Base-by-base conservation (phyloP, 2,888 invertebrate genomes). In the Anarsia innoxiella region DNA sequence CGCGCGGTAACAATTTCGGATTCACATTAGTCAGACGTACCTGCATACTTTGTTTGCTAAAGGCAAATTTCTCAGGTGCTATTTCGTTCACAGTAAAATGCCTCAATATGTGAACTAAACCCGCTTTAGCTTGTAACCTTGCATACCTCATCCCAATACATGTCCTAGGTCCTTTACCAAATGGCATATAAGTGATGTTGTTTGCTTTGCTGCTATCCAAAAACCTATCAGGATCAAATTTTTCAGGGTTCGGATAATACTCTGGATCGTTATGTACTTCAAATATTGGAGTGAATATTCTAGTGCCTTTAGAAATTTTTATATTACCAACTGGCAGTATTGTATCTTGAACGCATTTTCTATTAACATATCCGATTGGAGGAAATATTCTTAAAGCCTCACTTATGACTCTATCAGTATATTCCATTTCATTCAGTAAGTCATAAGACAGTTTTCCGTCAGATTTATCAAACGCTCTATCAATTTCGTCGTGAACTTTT, bases 131-230 rank as follows among this genome's bases (percentile, higher is more conserved):
- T n/a, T n/a, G n/a, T n/a, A n/a, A n/a, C n/a, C n/a, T n/a, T n/a
- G n/a, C n/a, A n/a, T n/a, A n/a, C n/a, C n/a, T n/a, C 71, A 69
- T 56, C 86, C 86, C 86, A 31, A 86, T 66, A 48, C 86, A 87
- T 46, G 71, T 70, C 16, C 86, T 63, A 29, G 82, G 80, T 27
- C 86, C 86, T 51, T 78, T 84, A 9, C 86, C 86, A 56, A 86
- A 87, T 5, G 86, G 80, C 40, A 86, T 47, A 50, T 68, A 86
- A 12, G 66, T 65, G 45, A 59, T 80, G 25, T 73, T 75, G 1
- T 58, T 46, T 23, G 59, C 49, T 12, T 61, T 53, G 1, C 42
- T 33, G 19, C 40, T 23, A 35, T 66, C 66, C 13, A 29, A 35
- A 61, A 87, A 87, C 43, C 87, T 65, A 23, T 84, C 79, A 2